These are phyloP conservation scores for Chloropsis hardwickii DNA, from an alignment of 2,113 vertebrate genomes.

Conservation along the genomic window DNA sequence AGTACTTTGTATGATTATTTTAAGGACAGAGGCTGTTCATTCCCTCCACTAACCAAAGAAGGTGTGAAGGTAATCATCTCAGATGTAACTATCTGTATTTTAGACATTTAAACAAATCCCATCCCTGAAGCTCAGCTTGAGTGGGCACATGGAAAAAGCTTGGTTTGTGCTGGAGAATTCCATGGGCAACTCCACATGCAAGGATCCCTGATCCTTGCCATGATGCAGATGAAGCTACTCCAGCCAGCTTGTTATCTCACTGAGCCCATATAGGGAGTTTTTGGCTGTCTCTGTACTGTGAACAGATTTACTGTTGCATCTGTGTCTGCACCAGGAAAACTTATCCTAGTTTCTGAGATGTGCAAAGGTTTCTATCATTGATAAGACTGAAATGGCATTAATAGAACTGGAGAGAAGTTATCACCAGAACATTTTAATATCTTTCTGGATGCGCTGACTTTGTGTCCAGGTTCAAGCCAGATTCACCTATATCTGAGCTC, in stretches of 20 bases:
- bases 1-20: neutral
- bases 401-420: neutral
- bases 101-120: neutral
- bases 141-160: neutral
- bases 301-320: neutral
- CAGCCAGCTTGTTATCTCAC: neutral
- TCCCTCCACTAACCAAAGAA: neutral
- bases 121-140: neutral
- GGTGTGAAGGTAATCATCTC: neutral
- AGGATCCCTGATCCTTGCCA: neutral
- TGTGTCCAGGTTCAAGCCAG: neutral
- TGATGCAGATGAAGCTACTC: neutral
- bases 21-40: neutral
- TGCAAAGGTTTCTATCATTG: neutral
- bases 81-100: neutral
- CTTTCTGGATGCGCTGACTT: neutral
- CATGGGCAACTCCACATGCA: neutral
- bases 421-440: neutral
- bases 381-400: neutral
- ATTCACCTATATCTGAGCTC: neutral
- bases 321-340: neutral
- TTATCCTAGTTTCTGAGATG: neutral
- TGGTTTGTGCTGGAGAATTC: neutral
- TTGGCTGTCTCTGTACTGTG: neutral
- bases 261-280: neutral